These are phyloP conservation scores for Portevinia maculata DNA, from an alignment of 2,888 invertebrate species.

Conservation along the genomic window DNA sequence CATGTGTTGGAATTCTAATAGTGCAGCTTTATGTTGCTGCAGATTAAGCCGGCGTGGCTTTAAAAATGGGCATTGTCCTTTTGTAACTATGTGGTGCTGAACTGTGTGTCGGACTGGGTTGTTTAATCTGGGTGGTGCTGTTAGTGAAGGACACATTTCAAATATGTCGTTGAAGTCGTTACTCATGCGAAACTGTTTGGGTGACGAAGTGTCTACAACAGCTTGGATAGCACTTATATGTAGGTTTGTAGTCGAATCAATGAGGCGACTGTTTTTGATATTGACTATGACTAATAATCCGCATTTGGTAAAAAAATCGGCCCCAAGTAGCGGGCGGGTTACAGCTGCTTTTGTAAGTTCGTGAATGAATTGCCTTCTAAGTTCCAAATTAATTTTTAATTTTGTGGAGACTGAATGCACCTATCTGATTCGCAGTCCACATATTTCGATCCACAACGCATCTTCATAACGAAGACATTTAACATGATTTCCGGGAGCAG, in stretches of 20 bases:
- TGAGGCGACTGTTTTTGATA: not conserved
- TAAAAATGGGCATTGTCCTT: slow-evolving; percentile 50
- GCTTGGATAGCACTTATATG: not conserved
- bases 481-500: no score
- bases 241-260: not conserved
- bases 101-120: slow-evolving; percentile 29
- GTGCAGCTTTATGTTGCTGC: slow-evolving; percentile 38
- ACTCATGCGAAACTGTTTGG: slow-evolving; percentile 6
- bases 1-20: slow-evolving; percentile 49
- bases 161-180: slow-evolving; percentile 16
- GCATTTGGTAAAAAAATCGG: slow-evolving; percentile 47
- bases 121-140: slow-evolving; percentile 23
- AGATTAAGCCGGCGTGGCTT: slow-evolving; percentile 24
- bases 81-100: slow-evolving; percentile 45
- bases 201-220: slow-evolving; percentile 22
- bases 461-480: no score
- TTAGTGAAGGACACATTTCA: slow-evolving; percentile 18
- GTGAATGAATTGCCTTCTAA: slow-evolving; percentile 14
- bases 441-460: no score
- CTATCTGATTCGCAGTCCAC: no score
- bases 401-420: no score
- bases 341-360: slow-evolving; percentile 20
- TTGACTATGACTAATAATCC: slow-evolving; percentile 34
- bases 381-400: slow-evolving; percentile 27
- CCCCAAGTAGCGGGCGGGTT: slow-evolving; percentile 23